Base-by-base conservation (phyloP, 2,113 vertebrate genomes). In the Raja brachyura region DNA sequence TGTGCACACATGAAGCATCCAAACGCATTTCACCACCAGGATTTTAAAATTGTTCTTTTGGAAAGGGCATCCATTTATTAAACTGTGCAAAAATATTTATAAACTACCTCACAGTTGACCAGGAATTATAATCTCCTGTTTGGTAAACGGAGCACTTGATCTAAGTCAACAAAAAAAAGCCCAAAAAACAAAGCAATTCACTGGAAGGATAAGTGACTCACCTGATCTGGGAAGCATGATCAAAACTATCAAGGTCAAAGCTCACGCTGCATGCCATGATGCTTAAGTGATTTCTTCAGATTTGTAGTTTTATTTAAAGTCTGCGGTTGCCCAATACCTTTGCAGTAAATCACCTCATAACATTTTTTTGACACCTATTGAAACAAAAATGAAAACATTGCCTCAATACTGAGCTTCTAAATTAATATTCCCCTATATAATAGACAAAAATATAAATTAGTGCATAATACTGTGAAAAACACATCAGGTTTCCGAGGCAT, bases 161-260 rank as follows among this genome's bases (percentile, higher is more conserved):
- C 1, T 2, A 28, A 31, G 14, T 16, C n/a, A 63, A 63, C 28
- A 16, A 8, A 63, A 63, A 86, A 31, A 18, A 28, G 59, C 3
- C 5, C 0, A 39, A 48, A 11, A 25, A 66, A 92, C 66, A 33
- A 54, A 92, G 66, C 5, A 54, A 74, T 63, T 73, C 66, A 74
- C 20, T 20, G 28, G 8, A 73, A 74, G 33, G 14, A 73, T 13
- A 92, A 74, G 73, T 92, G 22, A 96, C 96, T 96, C 93, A 97
- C 96, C 96, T 96, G 5, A 96, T 59, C 74, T 93, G 95, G 18
- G 93, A 90, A 86, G 96, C 96, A 74, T 94, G 14, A 59, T 94
- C 93, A 7, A 93, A 86, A 39, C 86, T 75, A 54, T 79, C 93
- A 31, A 94, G 66, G 93, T 96, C 94, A 81, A 96, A 96, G 94